Evolutionary conservation across 2,797 vertebrate genomes (phyloP).

Genomic region (Tokudaia tokunoshimensis): DNA sequence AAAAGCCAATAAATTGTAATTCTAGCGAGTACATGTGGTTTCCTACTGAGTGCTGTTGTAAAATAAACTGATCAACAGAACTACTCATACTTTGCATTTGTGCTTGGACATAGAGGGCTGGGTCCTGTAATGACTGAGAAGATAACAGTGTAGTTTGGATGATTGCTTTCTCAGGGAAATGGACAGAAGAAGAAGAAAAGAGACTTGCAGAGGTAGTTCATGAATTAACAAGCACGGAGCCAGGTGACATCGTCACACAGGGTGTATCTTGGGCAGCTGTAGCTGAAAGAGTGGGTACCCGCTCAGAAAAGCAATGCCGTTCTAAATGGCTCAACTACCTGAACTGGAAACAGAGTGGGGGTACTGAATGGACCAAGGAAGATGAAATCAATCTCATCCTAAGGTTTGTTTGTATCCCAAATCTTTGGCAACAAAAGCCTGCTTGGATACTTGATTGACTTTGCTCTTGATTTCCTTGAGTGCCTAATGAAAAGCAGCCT

Average conservation of each 20-base stretch:
- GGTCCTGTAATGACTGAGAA: neutral
- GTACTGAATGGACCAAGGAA: constrained; percentile 99
- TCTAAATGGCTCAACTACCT: constrained; percentile 99
- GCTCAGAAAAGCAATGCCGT: constrained; percentile 99
- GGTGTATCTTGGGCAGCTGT: constrained; percentile 98
- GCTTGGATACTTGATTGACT: neutral
- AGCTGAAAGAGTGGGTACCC: constrained; percentile 95
- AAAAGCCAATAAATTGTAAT: neutral
- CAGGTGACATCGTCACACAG: constrained; percentile 96
- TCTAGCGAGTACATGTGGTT: neutral
- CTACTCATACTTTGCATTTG: neutral
- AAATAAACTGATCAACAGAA: neutral
- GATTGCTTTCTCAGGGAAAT: constrained; percentile 93
- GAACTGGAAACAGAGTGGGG: constrained; percentile 99
- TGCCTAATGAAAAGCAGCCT: constrained; percentile 55
- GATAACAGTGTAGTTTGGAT: constrained; percentile 56
- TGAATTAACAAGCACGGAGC: constrained; percentile 96
- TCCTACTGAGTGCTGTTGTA: neutral
- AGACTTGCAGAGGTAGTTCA: constrained; percentile 97
- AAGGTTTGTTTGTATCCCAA: constrained; percentile 89
- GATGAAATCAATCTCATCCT: constrained; percentile 96
- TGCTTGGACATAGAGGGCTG: constrained; percentile 19
- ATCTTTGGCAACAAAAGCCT: constrained; percentile 32
- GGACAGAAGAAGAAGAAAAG: constrained; percentile 98
- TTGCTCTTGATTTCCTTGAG: constrained; percentile 37